phyloP scores from a whole-genome alignment of 2,797 vertebrate species.

The Myripristis jacobus region DNA sequence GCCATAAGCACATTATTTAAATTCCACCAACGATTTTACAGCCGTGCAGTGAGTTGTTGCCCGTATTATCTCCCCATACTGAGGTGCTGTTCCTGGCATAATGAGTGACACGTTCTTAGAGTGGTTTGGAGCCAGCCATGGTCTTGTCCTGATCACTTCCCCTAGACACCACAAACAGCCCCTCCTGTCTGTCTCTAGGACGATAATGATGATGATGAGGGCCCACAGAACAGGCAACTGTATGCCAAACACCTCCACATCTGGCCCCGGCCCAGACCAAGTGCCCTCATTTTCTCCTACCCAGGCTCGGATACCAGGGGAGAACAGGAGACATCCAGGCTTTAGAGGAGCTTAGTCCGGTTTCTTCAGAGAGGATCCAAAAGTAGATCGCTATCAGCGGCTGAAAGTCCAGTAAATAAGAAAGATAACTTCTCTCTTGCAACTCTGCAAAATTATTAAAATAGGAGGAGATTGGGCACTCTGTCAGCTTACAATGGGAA shows the following conservation, averaged over 20 bases:
- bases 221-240: constrained; percentile 20
- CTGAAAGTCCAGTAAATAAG: constrained; percentile 5
- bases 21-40: background rate
- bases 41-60: background rate
- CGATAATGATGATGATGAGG: constrained; percentile 2
- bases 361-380: constrained; percentile 12
- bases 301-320: background rate
- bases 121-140: constrained; percentile 36
- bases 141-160: constrained; percentile 41
- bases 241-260: constrained; percentile 51
- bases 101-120: constrained; percentile 42
- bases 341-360: constrained; percentile 26
- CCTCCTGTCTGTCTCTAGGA: constrained; percentile 46
- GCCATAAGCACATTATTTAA: constrained; percentile 2
- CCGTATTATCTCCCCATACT: constrained; percentile 3
- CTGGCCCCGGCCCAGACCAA: constrained; percentile 27
- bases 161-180: constrained; percentile 45
- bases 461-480: no score
- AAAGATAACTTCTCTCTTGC: background rate
- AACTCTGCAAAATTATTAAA: background rate
- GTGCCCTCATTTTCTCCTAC: constrained; percentile 33
- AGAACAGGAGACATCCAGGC: constrained; percentile 4
- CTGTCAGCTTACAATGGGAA: no score
- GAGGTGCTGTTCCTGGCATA: background rate
- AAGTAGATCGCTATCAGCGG: constrained; percentile 11